Evolutionary conservation across 2,888 invertebrate species (phyloP), one percentile per base, ranked within the genome.

Genomic region (Sarcophaga rosellei): DNA sequence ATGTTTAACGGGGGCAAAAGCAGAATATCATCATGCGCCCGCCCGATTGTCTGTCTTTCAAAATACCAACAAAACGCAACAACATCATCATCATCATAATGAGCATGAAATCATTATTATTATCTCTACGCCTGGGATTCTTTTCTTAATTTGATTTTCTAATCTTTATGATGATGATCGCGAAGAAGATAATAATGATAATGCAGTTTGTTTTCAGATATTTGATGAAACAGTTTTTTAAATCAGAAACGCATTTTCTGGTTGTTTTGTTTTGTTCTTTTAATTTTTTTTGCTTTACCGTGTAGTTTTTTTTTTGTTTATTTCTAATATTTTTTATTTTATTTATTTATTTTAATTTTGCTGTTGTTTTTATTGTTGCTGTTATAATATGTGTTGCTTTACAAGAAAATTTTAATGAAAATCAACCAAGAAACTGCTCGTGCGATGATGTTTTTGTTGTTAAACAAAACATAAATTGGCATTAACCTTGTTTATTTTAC

Each of bases 401-500:
- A 66, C 66, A 73, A 68, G 61, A 68, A 61, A 44, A 61, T 62
- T 17, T 35, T 35, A 35, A 35, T 35, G 35, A 35, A 35, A 35
- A 35, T 35, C 35, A 35, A 35, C 35, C 35, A 35, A 35, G 6
- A 35, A 35, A 35, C 35, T 35, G 35, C 35, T 35, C 35, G 35
- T 35, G 35, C 62, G 75, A 53, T 47, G 62, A 63, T 44, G 8
- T 25, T 53, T 61, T 69, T 45, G 25, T 2, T 57, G 57, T 21
- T 53, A 63, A 44, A 3, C n/a, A 57, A 84, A 66, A 72, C 53
- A 84, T 76, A 76, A 76, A 66, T 75, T 84, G 84, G 80, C 84
- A 80, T 84, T 84, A 80, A 80, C 84, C 84, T 84, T 84, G 84
- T 72, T 78, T 78, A 74, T 69, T 73, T 81, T 63, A 70, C 20